Conservation (phyloP, 2,113 vertebrate species). For the Empidonax alnorum region DNA sequence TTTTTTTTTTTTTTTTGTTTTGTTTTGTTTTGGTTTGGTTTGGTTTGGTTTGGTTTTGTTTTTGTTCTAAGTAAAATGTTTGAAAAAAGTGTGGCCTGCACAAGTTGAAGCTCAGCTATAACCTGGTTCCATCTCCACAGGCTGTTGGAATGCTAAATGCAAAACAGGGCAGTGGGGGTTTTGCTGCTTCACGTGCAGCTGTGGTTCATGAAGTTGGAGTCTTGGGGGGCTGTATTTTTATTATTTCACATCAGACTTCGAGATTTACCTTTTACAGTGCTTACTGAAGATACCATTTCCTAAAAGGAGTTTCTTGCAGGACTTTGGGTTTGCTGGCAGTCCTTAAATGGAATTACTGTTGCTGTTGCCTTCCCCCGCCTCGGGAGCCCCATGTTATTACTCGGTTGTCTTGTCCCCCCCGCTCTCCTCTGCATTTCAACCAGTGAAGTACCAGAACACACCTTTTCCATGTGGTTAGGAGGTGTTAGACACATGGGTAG, state of each 20-base stretch:
- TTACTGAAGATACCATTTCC: fast-evolving
- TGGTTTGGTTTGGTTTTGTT: too few relatives aligned
- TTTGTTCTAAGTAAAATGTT: fast-evolving
- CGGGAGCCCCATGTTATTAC: neutral
- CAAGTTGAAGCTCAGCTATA: neutral
- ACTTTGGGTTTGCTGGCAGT: neutral
- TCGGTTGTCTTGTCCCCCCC: neutral
- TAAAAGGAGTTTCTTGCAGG: neutral
- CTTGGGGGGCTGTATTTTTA: neutral
- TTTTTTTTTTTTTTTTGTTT: neutral
- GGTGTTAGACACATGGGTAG: neutral
- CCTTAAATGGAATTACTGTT: neutral
- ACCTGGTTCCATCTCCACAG: neutral
- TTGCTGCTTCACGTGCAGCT: neutral
- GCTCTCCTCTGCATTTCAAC: neutral
- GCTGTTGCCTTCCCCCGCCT: neutral
- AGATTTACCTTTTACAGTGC: neutral
- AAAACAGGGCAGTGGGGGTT: fast-evolving
- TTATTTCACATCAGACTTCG: neutral
- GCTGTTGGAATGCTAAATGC: neutral
- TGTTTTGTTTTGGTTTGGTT: too few relatives aligned
- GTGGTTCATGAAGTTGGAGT: neutral
- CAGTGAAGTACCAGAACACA: neutral
- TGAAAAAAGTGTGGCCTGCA: neutral
- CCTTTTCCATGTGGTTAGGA: neutral